Conservation (phyloP, 2,797 vertebrate species). For the Taeniopygia guttata region DNA sequence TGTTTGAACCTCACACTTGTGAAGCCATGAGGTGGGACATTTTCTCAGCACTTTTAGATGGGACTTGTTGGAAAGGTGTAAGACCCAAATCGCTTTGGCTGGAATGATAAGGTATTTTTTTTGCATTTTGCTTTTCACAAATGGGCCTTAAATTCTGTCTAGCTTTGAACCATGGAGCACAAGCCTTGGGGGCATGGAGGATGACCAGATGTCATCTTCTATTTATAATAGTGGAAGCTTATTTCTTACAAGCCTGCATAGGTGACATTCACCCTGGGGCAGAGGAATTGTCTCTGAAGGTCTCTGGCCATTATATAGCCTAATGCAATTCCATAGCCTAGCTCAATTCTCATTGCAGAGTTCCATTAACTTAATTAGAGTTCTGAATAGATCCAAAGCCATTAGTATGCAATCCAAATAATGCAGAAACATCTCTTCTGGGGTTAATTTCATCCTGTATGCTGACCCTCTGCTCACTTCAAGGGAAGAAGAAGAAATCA, state of each 20-base stretch:
- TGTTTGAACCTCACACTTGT: constrained; percentile 64
- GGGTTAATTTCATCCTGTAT: constrained; percentile 49
- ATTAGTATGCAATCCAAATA: constrained; percentile 52
- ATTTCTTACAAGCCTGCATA: constrained; percentile 49
- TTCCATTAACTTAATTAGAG: constrained; percentile 44
- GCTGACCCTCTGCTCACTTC: constrained; percentile 38
- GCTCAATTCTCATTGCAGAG: constrained; percentile 21
- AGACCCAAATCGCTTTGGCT: constrained; percentile 61
- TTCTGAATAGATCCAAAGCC: constrained; percentile 58
- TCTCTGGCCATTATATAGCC: constrained; percentile 19
- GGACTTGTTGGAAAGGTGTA: constrained; percentile 48
- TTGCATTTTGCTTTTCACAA: constrained; percentile 60
- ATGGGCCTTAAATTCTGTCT: constrained; percentile 66
- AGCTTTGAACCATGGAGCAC: constrained; percentile 65
- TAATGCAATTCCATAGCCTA: neutral
- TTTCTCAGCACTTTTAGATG: constrained; percentile 61
- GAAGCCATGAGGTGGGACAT: constrained; percentile 61
- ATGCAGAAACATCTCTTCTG: constrained; percentile 6
- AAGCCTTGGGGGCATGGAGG: constrained; percentile 53
- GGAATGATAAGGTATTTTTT: neutral
- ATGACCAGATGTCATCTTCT: constrained; percentile 31
- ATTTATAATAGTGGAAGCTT: constrained; percentile 27
- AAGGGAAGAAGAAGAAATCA: constrained; percentile 29
- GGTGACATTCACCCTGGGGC: constrained; percentile 45
- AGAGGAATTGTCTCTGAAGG: constrained; percentile 25